Evolutionary conservation across 2,797 vertebrate genomes (phyloP), one percentile per base, ranked within the genome.

Genomic region (Malacoctenus gilli): DNA sequence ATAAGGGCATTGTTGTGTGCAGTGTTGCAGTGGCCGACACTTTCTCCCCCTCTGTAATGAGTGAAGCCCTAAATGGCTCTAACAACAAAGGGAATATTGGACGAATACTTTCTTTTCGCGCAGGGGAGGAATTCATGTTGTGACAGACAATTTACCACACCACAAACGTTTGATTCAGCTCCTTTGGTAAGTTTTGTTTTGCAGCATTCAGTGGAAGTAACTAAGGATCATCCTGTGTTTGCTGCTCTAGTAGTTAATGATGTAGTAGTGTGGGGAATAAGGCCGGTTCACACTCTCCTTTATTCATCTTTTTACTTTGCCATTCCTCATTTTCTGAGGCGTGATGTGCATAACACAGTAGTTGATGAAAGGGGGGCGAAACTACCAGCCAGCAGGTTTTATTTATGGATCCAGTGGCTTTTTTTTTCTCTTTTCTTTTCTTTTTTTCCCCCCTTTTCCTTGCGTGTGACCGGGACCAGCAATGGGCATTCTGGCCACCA

Each of bases 331-430:
- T 84, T 88, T 83, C 62, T 59, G 72, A 77, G 72, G 57, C 58
- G 84, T 72, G 75, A 77, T 79, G 79, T 83, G 59, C 80, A 78
- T 77, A 78, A 74, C 65, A 72, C 71, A 69, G 70, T 68, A 39
- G 64, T 77, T 83, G 85, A 82, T 86, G 81, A 89, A 87, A 87
- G 73, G 63, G 79, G 79, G 84, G 72, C 70, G 85, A 89, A 85
- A 80, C 85, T 60, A 87, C 76, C 68, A 89, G 82, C 84, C 75
- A 86, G 84, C 83, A 87, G 73, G 80, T 88, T 91, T 87, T 91
- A 92, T 92, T 91, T 91, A 89, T 90, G 89, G 85, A 85, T 85
- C 79, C 70, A 68, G 68, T 39, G 36, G 37, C 36, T 36, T 47
- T 20, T 28, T 39, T 20, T 9, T 15, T 16, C 30, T 16, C 14